A percentile compares a stretch with the other conserved stretches of the same genome.
Conservation (phyloP, 2,888 invertebrate species). For the Acrobasis repandana region DNA sequence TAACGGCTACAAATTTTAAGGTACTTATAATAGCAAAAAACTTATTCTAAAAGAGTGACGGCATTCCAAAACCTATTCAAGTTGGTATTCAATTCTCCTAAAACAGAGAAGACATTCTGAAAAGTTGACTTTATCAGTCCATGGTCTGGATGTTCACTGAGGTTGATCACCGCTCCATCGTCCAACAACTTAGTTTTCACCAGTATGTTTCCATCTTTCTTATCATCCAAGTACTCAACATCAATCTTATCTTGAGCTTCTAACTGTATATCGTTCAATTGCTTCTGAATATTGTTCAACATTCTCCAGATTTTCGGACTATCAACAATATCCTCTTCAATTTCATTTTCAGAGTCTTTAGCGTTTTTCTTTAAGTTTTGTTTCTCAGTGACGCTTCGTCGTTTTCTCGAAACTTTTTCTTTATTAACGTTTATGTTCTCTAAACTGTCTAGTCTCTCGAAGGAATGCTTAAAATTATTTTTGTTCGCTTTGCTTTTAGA, state of each 20-base stretch:
- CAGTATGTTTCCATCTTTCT: slow-evolving; percentile 40
- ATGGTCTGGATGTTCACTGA: slow-evolving; percentile 47
- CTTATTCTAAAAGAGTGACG: slow-evolving; percentile 59
- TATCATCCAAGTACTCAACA: slow-evolving; percentile 35
- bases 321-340: slow-evolving; percentile 43
- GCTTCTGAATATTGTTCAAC: slow-evolving; percentile 52
- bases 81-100: slow-evolving; percentile 65
- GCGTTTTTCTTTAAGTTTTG: slow-evolving; percentile 32
- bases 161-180: slow-evolving; percentile 45
- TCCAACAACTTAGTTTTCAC: slow-evolving; percentile 52
- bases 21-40: background rate
- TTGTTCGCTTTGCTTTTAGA: slow-evolving; percentile 26
- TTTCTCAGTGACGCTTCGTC: slow-evolving; percentile 31
- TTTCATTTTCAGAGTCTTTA: slow-evolving; percentile 52
- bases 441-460: slow-evolving; percentile 26
- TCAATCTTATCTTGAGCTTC: slow-evolving; percentile 36
- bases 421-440: slow-evolving; percentile 30
- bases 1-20: background rate
- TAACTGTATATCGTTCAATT: slow-evolving; percentile 46
- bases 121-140: slow-evolving; percentile 60
- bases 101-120: slow-evolving; percentile 51
- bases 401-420: slow-evolving; percentile 29
- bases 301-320: slow-evolving; percentile 52
- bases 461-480: slow-evolving; percentile 28
- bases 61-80: slow-evolving; percentile 63